Percentiles rank a stretch among this genome's conserved stretches.
Conservation (phyloP, 2,888 invertebrate species). For the Xestia rhomboidea region DNA sequence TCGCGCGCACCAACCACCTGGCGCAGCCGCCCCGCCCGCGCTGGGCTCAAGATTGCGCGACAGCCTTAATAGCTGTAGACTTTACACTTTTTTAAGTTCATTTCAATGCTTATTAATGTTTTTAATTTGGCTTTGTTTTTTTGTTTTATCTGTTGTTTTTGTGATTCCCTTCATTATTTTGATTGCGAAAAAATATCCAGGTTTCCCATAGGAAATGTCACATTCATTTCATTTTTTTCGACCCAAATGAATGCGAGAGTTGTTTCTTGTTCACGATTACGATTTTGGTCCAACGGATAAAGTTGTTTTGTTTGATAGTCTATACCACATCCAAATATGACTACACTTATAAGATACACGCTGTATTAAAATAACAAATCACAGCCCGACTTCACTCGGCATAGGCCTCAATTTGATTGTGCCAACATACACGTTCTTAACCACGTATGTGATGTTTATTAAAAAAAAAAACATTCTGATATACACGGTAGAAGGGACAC, state of each 20-base stretch:
- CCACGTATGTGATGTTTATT: background rate
- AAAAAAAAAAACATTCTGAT: background rate
- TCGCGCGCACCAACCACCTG: conserved; percentile 39
- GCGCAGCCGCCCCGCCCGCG: background rate
- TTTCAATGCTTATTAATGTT: background rate
- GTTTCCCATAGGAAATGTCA: background rate
- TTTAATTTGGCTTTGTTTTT: background rate
- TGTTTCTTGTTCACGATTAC: background rate
- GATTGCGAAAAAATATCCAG: background rate
- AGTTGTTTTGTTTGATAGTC: background rate
- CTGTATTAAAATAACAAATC: background rate
- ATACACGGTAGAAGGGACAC: background rate
- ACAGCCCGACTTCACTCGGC: too few relatives aligned
- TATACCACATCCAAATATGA: background rate
- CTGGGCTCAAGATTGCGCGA: conserved; percentile 6
- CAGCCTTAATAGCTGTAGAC: conserved; percentile 25
- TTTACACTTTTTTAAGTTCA: background rate
- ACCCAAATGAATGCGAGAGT: background rate
- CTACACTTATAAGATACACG: background rate
- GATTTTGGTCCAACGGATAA: background rate
- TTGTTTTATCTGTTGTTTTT: background rate
- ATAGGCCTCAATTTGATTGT: background rate
- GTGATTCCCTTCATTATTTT: background rate
- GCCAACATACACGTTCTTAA: background rate
- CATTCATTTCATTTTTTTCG: background rate